Base-by-base conservation (phyloP, 2,888 invertebrate species). In the Clitarchus hookeri region DNA sequence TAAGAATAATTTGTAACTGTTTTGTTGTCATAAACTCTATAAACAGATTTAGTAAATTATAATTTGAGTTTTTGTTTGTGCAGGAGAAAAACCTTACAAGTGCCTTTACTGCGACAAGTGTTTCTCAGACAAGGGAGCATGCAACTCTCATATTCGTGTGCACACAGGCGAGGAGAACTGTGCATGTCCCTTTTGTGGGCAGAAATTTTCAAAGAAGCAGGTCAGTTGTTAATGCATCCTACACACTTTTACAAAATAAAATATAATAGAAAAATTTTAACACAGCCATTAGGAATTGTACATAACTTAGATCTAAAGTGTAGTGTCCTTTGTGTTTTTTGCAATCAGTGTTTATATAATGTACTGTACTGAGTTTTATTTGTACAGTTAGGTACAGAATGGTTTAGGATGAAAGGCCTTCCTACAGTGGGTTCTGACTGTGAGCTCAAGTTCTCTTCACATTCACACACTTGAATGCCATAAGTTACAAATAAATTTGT, bases 111-210 rank as follows among this genome's bases (percentile, higher is more conserved):
- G 90, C 87, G 88, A 88, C 82, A 89, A 89, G 86, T 84, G 89
- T 77, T 90, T 90, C 86, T 89, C 89, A 12, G 90, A 90, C 88
- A 89, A 89, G 85, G 89, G 89, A 44, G 89, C 90, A 3, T 89
- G 89, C 86, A 90, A 90, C 84, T 89, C 89, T 27, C 90, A 90
- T 85, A 89, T 89, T 80, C 85, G 88, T 44, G 89, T 89, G 25
- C 90, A 90, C 87, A 89, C 89, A 19, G 88, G 89, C 16, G 89
- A 89, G 54, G 89, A 89, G 83, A 88, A 88, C 13, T 89, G 89
- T 84, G 87, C 88, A 54, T 90, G 90, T 86, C 88, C 89, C 27
- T 88, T 88, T 65, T 90, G 90, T 86, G 90, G 89, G 8, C 89
- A 89, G 84, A 88, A 88, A 44, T 90, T 89, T 87, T 89, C 89